Base-by-base conservation (phyloP, 2,797 vertebrate genomes). In the Chelmon rostratus region DNA sequence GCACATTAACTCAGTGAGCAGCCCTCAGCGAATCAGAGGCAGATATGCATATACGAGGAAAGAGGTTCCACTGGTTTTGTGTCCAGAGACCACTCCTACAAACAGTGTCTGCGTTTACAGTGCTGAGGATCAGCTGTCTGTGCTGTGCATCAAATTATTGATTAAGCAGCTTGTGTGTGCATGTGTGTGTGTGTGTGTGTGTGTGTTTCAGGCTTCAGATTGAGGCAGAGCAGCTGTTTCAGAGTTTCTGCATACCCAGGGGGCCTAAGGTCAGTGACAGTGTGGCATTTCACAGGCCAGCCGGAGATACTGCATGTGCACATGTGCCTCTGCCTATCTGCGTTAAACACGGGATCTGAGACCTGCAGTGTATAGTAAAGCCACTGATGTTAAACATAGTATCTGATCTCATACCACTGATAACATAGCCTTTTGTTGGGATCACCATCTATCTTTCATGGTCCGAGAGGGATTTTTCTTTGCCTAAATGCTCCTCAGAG, bases 191-290 rank as follows among this genome's bases (percentile, higher is more conserved):
- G 63, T 65, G 33, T 66, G 53, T 73, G 56, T 61, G 33, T 83
- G 59, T 49, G 69, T 66, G 58, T 25, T 33, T 58, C 25, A 73
- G 68, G 70, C 72, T 28, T 77, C 78, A 73, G 67, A 78, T 56
- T 81, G 68, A 81, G 61, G 62, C 69, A 61, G 76, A 92, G 85
- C 92, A 93, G 93, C 93, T 94, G 94, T 86, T 89, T 31, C 46
- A 70, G 80, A 82, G 83, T 78, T 76, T 86, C 74, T 89, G 78
- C 79, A 89, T 83, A 86, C 84, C 76, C 62, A 0, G 38, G 79
- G 57, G 72, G 78, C 5, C 57, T 83, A 73, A 86, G 82, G 68
- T 91, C 86, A 88, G 76, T 72, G 74, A 73, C 81, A 84, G 86
- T 85, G 82, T 88, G 86, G 82, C 85, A 93, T 91, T 93, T 92